Conservation (phyloP, 2,797 vertebrate species). For the Antrozous pallidus region DNA sequence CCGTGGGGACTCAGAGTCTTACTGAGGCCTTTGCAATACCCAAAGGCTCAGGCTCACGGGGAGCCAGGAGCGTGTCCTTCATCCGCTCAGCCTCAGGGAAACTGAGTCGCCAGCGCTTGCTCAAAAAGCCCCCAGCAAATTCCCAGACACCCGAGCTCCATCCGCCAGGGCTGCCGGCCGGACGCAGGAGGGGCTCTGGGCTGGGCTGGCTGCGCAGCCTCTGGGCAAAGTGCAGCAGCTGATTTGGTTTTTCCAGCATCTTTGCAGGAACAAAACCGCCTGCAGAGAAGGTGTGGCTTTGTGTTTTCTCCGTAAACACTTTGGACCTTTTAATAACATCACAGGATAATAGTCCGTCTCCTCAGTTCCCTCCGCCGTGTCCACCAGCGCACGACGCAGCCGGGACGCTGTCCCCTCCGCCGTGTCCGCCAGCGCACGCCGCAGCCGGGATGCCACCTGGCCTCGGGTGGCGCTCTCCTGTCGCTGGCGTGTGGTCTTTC, state of each 20-base stretch:
- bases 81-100: neutral
- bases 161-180: accelerated
- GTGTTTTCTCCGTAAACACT: neutral
- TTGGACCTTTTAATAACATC: neutral
- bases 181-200: neutral
- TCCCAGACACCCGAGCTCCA: accelerated
- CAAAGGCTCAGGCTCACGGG: neutral
- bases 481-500: neutral
- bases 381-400: neutral
- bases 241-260: too few species aligned
- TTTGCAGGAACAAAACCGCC: neutral
- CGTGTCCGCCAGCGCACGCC: accelerated
- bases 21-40: neutral
- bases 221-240: accelerated
- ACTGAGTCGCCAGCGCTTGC: accelerated
- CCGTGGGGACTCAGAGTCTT: accelerated
- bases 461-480: accelerated
- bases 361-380: accelerated
- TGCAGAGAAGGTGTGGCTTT: too few species aligned
- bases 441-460: accelerated
- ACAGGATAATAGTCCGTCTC: accelerated
- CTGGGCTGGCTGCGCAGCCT: accelerated
- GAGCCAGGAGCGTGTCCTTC: neutral
- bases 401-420: accelerated
- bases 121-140: neutral